phyloP scores from a whole-genome alignment of 2,888 invertebrate genomes.

The Hartigia nigra region DNA sequence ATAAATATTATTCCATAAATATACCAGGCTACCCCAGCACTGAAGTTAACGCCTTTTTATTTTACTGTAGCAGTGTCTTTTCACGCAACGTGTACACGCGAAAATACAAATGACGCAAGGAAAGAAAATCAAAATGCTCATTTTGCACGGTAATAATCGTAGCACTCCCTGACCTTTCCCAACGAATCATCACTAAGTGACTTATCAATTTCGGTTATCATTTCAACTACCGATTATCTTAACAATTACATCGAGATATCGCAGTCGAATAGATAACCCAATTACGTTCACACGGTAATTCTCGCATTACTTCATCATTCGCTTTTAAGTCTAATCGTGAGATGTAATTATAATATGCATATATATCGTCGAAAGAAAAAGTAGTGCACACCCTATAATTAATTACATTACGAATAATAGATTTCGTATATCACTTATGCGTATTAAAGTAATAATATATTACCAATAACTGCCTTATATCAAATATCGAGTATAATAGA shows the following conservation, averaged over 20 bases:
- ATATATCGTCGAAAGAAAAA: background rate
- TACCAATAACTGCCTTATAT: constrained; percentile 14
- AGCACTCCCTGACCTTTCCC: background rate
- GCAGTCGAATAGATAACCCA: background rate
- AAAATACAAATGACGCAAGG: background rate
- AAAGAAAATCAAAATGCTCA: background rate
- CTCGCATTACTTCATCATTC: background rate
- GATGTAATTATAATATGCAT: background rate
- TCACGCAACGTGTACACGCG: background rate
- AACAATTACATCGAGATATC: background rate
- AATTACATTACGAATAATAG: background rate
- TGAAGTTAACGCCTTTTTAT: background rate
- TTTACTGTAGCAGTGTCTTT: background rate
- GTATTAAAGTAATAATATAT: constrained; percentile 16
- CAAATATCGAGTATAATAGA: constrained; percentile 14
- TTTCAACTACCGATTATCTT: background rate
- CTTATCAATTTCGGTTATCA: background rate
- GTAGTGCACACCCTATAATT: background rate
- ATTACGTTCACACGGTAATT: background rate
- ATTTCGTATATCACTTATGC: background rate
- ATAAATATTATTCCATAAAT: background rate
- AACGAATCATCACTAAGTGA: background rate
- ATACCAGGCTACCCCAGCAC: background rate
- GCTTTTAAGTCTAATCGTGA: background rate
- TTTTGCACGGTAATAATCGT: background rate